Conservation (phyloP, 2,113 vertebrate species). For the Oncorhynchus masou region DNA sequence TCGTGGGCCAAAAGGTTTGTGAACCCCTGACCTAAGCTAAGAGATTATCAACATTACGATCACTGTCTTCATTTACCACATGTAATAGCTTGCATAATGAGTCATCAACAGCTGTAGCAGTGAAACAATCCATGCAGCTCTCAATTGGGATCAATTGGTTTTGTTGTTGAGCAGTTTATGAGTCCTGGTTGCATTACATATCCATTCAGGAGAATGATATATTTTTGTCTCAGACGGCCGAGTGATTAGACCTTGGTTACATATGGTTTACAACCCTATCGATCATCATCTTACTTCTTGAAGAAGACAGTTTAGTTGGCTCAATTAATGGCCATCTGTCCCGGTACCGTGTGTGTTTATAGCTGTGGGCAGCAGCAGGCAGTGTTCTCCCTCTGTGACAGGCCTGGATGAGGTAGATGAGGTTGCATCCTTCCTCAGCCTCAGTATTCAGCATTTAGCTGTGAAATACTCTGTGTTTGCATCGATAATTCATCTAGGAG, state of each 20-base stretch:
- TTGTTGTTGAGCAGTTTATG: neutral
- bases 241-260: neutral
- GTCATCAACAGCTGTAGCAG: too few species aligned
- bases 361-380: too few species aligned
- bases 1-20: too few species aligned
- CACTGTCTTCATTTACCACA: too few species aligned
- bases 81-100: too few species aligned
- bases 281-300: too few species aligned
- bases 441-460: neutral
- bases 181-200: neutral
- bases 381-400: neutral
- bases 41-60: too few species aligned
- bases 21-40: too few species aligned
- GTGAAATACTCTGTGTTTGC: conserved; percentile 1
- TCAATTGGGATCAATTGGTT: neutral
- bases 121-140: neutral
- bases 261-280: neutral
- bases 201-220: neutral
- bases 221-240: neutral
- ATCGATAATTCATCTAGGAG: conserved; percentile 6
- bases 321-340: too few species aligned
- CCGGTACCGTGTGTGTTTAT: too few species aligned
- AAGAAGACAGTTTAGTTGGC: too few species aligned
- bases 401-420: neutral
- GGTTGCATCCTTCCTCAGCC: neutral